Conservation (phyloP, 2,113 vertebrate genomes). For the Cricetomys ansorgei region DNA sequence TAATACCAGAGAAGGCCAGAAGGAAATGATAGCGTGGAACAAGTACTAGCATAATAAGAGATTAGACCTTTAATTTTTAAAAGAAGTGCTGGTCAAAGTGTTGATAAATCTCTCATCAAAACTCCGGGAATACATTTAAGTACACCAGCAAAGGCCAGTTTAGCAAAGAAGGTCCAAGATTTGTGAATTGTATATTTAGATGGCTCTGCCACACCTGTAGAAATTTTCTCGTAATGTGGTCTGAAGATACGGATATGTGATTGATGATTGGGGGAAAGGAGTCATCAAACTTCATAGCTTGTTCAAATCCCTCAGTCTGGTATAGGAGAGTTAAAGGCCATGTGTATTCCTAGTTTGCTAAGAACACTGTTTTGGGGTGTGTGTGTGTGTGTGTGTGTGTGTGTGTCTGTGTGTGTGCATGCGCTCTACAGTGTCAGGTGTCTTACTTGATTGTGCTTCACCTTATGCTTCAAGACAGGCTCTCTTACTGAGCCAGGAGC, state of each 20-base stretch:
- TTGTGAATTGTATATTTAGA: not conserved
- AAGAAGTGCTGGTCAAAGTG: not conserved
- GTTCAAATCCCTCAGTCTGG: conserved; percentile 8
- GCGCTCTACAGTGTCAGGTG: not conserved
- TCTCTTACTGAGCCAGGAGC: not conserved
- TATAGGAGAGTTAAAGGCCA: not conserved
- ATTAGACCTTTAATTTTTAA: not conserved
- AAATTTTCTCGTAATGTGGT: not conserved
- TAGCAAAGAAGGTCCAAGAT: not conserved
- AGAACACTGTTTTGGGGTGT: not conserved
- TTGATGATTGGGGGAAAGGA: not conserved
- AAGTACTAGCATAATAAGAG: not conserved
- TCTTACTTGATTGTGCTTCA: not conserved
- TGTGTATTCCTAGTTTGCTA: not conserved
- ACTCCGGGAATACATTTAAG: not conserved
- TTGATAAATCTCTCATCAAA: not conserved
- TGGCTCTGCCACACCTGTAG: not conserved
- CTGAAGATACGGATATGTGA: not conserved
- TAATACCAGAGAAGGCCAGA: not conserved
- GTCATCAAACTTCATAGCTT: not conserved
- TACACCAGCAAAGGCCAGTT: not conserved
- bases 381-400: not conserved
- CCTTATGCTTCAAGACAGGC: not conserved
- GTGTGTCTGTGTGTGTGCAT: not conserved
- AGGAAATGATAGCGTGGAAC: not conserved